Evolutionary conservation across 2,888 invertebrate species (phyloP).

Genomic region (Cheilosia grossa): DNA sequence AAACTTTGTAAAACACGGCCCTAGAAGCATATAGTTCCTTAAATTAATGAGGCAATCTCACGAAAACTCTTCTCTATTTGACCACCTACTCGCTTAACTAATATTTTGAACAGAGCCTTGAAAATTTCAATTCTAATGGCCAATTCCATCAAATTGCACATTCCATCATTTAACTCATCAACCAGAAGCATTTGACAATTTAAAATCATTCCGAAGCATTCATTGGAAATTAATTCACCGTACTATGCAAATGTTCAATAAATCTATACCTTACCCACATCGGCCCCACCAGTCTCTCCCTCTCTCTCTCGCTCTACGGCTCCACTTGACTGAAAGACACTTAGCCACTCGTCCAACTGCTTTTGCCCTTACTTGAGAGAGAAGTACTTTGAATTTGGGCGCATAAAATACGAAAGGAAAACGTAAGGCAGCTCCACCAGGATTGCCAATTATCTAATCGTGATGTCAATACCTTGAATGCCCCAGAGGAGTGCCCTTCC

Average conservation of each 20-base stretch:
- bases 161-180: slow-evolving; percentile 6
- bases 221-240: slow-evolving; percentile 50
- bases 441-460: slow-evolving; percentile 72
- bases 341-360: slow-evolving; percentile 40
- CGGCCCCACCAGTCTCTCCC: slow-evolving; percentile 1
- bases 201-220: slow-evolving; percentile 19
- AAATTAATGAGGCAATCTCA: too few relatives aligned
- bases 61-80: too few relatives aligned
- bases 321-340: slow-evolving; percentile 34
- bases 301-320: neutral
- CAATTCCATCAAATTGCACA: neutral
- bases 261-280: slow-evolving; percentile 38
- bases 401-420: slow-evolving; percentile 21
- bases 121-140: neutral
- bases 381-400: slow-evolving; percentile 41
- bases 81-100: too few relatives aligned
- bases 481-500: slow-evolving; percentile 52
- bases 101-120: too few relatives aligned
- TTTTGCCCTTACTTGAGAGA: slow-evolving; percentile 26
- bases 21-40: too few relatives aligned
- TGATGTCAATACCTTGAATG: slow-evolving; percentile 71
- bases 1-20: too few relatives aligned
- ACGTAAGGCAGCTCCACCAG: slow-evolving; percentile 54
- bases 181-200: slow-evolving; percentile 8
- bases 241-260: slow-evolving; percentile 60